Base-by-base conservation (phyloP, 1,140 invertebrate genomes). In the Vanessa atalanta region DNA sequence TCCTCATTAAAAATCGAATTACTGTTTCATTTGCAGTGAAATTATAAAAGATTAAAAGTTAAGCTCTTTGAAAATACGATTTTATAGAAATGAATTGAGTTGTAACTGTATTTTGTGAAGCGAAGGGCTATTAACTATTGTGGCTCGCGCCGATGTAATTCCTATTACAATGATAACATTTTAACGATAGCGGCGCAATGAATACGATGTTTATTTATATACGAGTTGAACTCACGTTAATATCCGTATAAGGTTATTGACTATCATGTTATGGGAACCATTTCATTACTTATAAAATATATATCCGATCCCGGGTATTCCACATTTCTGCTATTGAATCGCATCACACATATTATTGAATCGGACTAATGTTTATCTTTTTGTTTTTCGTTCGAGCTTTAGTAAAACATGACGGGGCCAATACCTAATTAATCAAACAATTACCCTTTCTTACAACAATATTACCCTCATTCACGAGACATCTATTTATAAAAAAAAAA, bases 1-100 rank as follows among this genome's bases (percentile, higher is more conserved):
- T 43, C 9, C 9, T 43, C 9, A 43, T 43, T 43, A 43, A 14
- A 50, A 50, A 50, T n/a, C 2, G 2, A 50, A n/a, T 50, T 50
- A 15, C 13, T 50, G 48, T n/a, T 15, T 50, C 7, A 50, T n/a
- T 50, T n/a, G 48, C 13, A 14, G 48, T n/a, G 26, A 31, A 31
- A 31, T 31, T 4, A 31, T 31, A 50, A 50, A 50, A 15, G 12
- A 43, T 43, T 50, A 50, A 15, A 50, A 15, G 15, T 14, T 1
- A 61, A 23, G 26, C 20, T 14, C 47, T 31, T 64, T 73, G 55
- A 48, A 50, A 61, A 47, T n/a, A 68, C 51, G 16, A 68, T 55
- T 53, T 37, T 61, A 37, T 61, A 37, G 12, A 37, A 61, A 61
- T 61, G 37, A 12, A 61, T 61, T 61, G 57, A 61, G 26, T 23